Evolutionary conservation across 1,140 invertebrate species (phyloP).

Genomic region (Camponotus vicinus): DNA sequence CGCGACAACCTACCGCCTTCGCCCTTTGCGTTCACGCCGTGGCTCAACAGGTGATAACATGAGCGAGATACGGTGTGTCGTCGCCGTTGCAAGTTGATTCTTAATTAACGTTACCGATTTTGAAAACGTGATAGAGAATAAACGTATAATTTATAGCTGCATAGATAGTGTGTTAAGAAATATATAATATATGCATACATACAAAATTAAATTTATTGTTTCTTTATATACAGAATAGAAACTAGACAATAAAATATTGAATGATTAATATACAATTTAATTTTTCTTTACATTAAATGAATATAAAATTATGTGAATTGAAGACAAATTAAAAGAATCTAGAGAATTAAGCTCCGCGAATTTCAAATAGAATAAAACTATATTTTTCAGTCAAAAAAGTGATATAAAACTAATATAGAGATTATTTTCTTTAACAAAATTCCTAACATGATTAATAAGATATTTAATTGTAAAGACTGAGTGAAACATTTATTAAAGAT

Average conservation of each 20-base stretch:
- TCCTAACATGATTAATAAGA: not conserved
- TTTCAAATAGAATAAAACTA: not conserved
- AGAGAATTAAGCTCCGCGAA: not conserved
- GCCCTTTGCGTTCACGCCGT: constrained; percentile 42
- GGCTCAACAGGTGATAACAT: constrained; percentile 56
- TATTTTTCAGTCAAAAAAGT: not conserved
- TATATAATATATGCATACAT: not conserved
- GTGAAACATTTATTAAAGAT: not conserved
- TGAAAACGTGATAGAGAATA: not conserved
- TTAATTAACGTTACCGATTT: constrained; percentile 33
- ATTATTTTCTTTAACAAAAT: not conserved
- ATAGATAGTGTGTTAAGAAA: not conserved
- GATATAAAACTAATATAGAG: too few relatives aligned
- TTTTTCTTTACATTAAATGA: not conserved
- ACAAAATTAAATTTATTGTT: not conserved
- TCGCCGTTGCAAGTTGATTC: not conserved
- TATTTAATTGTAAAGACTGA: not conserved
- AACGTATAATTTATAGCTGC: not conserved
- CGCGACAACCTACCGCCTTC: constrained; percentile 61
- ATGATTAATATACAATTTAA: not conserved
- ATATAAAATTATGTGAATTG: not conserved
- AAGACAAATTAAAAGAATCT: not conserved
- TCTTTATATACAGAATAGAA: too few relatives aligned
- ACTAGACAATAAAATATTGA: not conserved
- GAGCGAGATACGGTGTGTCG: constrained; percentile 13